Conservation (phyloP, 2,113 vertebrate species). For the Semicossyphus pulcher region DNA sequence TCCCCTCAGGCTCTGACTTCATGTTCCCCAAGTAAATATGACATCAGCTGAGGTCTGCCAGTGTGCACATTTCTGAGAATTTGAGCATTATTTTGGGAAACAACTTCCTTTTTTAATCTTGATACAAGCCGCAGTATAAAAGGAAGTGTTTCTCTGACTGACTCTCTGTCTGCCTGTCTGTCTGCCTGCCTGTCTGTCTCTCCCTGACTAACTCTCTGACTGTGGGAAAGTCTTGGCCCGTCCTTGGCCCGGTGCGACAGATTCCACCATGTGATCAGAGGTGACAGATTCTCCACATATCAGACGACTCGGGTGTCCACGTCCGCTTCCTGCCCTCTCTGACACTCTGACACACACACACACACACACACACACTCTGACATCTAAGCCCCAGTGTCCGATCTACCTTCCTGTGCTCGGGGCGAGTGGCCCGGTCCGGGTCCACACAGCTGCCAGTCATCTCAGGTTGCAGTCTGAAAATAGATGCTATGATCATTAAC, state of each 20-base stretch:
- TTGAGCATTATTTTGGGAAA: no score
- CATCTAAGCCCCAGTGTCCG: slow-evolving; percentile 61
- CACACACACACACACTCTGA: slow-evolving; percentile 34
- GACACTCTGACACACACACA: slow-evolving; percentile 26
- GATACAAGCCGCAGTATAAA: no score
- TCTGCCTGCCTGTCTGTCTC: slow-evolving; percentile 17
- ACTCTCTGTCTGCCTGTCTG: slow-evolving; percentile 7
- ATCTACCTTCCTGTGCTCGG: slow-evolving; percentile 58
- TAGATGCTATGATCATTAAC: slow-evolving; percentile 70
- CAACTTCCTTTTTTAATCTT: no score
- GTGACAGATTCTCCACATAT: slow-evolving; percentile 75
- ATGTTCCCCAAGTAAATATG: not conserved
- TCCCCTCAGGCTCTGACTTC: not conserved
- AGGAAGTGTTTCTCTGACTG: no score
- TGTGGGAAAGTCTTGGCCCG: slow-evolving; percentile 74
- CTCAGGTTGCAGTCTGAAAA: slow-evolving; percentile 80
- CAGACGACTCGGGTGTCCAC: slow-evolving; percentile 69
- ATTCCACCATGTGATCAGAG: slow-evolving; percentile 71
- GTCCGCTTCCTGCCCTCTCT: slow-evolving; percentile 69
- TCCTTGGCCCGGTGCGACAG: slow-evolving; percentile 64
- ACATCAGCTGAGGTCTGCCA: no score
- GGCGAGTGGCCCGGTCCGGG: slow-evolving; percentile 41
- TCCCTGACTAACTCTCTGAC: slow-evolving; percentile 61
- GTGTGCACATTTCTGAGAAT: no score
- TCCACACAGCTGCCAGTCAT: slow-evolving; percentile 67